Conservation (phyloP, 2,797 vertebrate species). For the Chiloscyllium punctatum region DNA sequence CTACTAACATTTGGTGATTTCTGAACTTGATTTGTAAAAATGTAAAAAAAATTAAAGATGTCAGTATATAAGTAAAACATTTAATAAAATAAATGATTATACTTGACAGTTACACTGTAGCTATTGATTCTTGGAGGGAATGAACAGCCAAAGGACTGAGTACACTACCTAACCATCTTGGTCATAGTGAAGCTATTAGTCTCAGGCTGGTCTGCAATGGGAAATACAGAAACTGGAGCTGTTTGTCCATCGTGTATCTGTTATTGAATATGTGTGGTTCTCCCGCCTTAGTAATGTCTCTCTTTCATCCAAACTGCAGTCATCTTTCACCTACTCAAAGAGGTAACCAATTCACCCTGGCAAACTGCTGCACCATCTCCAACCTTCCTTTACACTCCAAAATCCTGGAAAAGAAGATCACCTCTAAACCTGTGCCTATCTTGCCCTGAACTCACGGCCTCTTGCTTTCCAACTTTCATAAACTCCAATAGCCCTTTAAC, state of each 20-base stretch:
- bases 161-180: not conserved
- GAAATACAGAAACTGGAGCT: not conserved
- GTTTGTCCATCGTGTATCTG: not conserved
- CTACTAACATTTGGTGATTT: not conserved
- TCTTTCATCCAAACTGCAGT: not conserved
- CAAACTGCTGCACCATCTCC: not conserved
- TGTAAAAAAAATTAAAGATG: not conserved
- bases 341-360: not conserved
- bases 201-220: not conserved
- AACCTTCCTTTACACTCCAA: not conserved
- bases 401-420: not conserved
- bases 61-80: not conserved
- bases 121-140: not conserved
- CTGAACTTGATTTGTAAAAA: slow-evolving; percentile 20
- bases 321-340: not conserved
- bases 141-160: not conserved
- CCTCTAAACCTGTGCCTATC: not conserved
- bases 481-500: not conserved
- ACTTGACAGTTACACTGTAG: not conserved
- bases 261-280: not conserved
- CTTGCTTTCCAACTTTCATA: not conserved
- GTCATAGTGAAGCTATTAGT: not conserved
- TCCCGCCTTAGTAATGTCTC: not conserved
- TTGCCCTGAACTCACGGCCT: no score
- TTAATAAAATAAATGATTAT: not conserved